Conservation (phyloP, 2,888 invertebrate genomes). For the Lymantria dispar region DNA sequence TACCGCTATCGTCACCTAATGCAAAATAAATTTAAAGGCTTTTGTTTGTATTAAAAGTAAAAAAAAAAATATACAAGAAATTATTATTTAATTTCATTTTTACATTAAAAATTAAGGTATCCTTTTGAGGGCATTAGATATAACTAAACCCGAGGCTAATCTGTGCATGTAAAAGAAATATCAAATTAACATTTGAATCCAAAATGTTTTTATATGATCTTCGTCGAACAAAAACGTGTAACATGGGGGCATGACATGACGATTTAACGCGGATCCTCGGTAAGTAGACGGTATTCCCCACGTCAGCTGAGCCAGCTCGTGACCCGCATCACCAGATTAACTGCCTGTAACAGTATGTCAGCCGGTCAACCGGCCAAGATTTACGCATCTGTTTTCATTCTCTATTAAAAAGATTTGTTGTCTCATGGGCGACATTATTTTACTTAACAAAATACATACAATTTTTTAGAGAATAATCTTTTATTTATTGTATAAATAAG, state of each 20-base stretch:
- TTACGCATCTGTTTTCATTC: constrained; percentile 67
- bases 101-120: too few relatives aligned
- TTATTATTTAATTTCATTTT: too few relatives aligned
- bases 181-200: constrained; percentile 12
- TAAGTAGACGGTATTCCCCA: constrained; percentile 52
- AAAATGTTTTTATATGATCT: constrained; percentile 32
- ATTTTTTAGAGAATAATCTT: not conserved
- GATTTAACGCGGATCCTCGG: constrained; percentile 53
- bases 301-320: constrained; percentile 59
- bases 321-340: constrained; percentile 75
- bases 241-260: constrained; percentile 51
- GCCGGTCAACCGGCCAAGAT: constrained; percentile 66
- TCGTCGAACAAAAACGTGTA: constrained; percentile 29
- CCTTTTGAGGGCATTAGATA: too few relatives aligned
- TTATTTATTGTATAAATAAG: not conserved
- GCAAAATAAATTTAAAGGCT: too few relatives aligned
- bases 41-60: too few relatives aligned
- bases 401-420: constrained; percentile 51
- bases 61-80: too few relatives aligned
- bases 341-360: constrained; percentile 75
- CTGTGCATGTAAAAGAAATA: too few relatives aligned
- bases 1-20: not conserved
- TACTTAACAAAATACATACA: not conserved
- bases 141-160: too few relatives aligned
- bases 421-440: constrained; percentile 21